phyloP scores from a whole-genome alignment of 2,113 vertebrate species.

The Leptosomus discolor region DNA sequence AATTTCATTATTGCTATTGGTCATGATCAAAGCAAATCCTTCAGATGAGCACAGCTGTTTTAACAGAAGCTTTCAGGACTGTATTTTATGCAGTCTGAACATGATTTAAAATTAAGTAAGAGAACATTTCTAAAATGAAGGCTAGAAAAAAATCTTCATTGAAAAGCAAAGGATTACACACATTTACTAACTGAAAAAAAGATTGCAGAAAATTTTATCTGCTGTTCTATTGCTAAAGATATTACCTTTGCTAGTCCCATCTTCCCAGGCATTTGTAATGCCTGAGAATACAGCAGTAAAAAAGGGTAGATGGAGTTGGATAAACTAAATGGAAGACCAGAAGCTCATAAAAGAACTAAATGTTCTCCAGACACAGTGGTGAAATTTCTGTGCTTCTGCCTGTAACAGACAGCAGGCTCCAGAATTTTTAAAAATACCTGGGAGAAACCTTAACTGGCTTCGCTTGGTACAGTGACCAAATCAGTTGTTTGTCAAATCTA shows the following conservation, averaged over 20 bases:
- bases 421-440: not conserved
- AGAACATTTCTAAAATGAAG: not conserved
- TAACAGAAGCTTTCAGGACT: not conserved
- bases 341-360: constrained; percentile 11
- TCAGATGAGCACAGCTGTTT: not conserved
- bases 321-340: constrained; percentile 7
- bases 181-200: not conserved
- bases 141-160: not conserved
- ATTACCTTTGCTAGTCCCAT: not conserved
- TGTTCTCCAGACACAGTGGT: not conserved
- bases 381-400: not conserved
- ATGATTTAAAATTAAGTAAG: not conserved
- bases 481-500: not conserved
- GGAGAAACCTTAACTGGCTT: not conserved
- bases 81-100: not conserved
- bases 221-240: not conserved
- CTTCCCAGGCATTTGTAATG: not conserved
- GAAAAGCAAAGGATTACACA: not conserved
- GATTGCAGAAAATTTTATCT: not conserved
- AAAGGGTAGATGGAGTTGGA: not conserved
- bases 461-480: not conserved
- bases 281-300: not conserved
- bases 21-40: not conserved
- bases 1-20: not conserved
- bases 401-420: not conserved